Conservation (phyloP, 2,797 vertebrate genomes). For the Liparis tanakae region DNA sequence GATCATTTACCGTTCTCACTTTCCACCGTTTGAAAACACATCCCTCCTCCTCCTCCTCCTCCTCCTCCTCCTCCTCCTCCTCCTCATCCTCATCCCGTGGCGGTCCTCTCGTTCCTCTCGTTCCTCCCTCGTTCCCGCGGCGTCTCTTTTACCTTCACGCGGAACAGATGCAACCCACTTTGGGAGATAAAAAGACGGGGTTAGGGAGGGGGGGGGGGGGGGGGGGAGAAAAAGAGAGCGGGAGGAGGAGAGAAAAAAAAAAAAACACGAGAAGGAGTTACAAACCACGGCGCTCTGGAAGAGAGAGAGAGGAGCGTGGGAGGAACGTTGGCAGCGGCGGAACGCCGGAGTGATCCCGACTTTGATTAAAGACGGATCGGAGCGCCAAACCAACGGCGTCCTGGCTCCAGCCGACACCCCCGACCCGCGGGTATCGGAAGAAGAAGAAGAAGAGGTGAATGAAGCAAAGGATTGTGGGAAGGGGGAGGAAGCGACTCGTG, state of each 20-base stretch:
- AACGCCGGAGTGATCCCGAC: conserved; percentile 61
- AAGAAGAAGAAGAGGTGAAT: conserved; percentile 28
- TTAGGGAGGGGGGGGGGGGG: no score
- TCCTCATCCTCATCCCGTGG: background rate
- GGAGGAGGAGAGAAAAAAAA: conserved; percentile 1
- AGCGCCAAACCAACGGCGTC: conserved; percentile 26
- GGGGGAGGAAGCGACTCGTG: conserved; percentile 29
- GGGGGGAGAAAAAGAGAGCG: no score
- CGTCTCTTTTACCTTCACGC: conserved; percentile 39
- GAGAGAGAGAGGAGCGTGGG: conserved; percentile 53
- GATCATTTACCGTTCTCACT: conserved; percentile 27
- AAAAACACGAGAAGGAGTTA: conserved; percentile 36
- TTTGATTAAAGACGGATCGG: conserved; percentile 68
- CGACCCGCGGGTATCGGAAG: conserved; percentile 8
- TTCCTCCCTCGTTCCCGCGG: conserved; percentile 10
- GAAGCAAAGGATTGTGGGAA: conserved; percentile 5
- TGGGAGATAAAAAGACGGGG: conserved; percentile 24
- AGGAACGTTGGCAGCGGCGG: conserved; percentile 45
- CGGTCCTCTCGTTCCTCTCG: no score
- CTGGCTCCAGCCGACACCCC: conserved; percentile 24
- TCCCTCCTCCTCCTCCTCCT: background rate
- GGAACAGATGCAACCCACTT: conserved; percentile 36
- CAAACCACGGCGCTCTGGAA: conserved; percentile 49
- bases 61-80: background rate
- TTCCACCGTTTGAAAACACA: background rate